Conservation (phyloP, 2,797 vertebrate species). For the Coracias cyanogaster region DNA sequence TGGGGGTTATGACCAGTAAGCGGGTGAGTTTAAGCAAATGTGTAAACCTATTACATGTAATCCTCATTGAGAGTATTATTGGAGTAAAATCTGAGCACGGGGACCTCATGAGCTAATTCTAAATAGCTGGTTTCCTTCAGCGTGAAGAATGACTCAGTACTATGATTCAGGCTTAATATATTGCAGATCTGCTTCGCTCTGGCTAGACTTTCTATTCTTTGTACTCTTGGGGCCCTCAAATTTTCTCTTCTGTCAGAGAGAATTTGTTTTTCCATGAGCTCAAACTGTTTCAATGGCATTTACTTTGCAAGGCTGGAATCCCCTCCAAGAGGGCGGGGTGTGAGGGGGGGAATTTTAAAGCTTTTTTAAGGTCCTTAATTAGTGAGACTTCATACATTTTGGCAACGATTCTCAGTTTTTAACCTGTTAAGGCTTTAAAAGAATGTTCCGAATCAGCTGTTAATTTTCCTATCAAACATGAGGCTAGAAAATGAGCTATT, state of each 20-base stretch:
- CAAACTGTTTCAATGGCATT: not conserved
- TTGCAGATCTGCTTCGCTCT: not conserved
- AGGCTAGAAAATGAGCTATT: not conserved
- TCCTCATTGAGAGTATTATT: not conserved
- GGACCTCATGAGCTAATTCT: not conserved
- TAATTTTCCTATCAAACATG: not conserved
- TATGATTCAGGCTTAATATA: conserved; percentile 28
- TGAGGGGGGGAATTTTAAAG: not conserved
- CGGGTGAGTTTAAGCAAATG: not conserved
- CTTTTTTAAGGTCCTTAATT: not conserved
- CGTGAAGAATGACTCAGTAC: conserved; percentile 21
- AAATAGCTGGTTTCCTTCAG: conserved; percentile 11
- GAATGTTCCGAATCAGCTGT: not conserved
- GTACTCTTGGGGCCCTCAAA: conserved; percentile 16
- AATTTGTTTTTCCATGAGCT: conserved; percentile 45
- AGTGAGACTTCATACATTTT: not conserved
- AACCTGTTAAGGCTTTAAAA: not conserved
- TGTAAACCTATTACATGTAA: not conserved
- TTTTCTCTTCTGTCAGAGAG: conserved; percentile 22
- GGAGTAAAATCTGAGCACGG: not conserved
- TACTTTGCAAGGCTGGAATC: not conserved
- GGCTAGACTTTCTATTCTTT: not conserved
- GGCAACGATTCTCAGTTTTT: not conserved
- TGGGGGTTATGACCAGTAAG: not conserved
- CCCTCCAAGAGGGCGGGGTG: not conserved